Base-by-base conservation (phyloP, 2,797 vertebrate species). In the Gymnothorax javanicus region DNA sequence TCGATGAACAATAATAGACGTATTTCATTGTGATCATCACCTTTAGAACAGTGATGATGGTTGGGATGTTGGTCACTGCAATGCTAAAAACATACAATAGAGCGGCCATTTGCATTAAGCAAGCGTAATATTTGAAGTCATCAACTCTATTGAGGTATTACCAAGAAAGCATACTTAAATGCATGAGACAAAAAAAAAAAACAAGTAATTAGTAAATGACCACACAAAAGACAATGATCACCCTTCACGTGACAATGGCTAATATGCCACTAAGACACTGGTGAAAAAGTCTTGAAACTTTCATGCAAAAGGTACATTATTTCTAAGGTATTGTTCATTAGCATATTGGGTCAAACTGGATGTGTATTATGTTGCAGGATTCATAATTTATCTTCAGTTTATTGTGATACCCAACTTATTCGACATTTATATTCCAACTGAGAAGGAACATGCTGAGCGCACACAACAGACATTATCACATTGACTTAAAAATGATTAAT, bases 41-140 rank as follows among this genome's bases (percentile, higher is more conserved):
- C 25, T 12, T 56, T 82, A 33, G 11, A 56, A 25, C 50, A 56
- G 20, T 82, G 15, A 43, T 86, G 60, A 52, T 23, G 20, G n/a
- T 69, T 77, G 73, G 52, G 43, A 17, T 86, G 75, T 17, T n/a
- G 43, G 73, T 75, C 73, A 75, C 17, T 75, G 73, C 69, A 33
- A 86, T 83, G 3, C 54, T 83, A 13, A 58, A 25, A 83, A 58
- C 2, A 0, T 17, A 75, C 50, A 50, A 71, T 17, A 27, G 69
- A 71, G 12, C 13, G 7, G 69, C 69, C 25, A 71, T 71, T 71
- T 71, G 9, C 13, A 75, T 75, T 43, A 75, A 75, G 1, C 13
- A 75, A 43, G 50, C 15, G 4, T 6, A 75, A 75, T 5, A 50
- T 5, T 43, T 50, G 4, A 43, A 7, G 43, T 7, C 7, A 75